Evolutionary conservation across 1,140 invertebrate genomes (phyloP), one percentile per base, ranked within the genome.

Genomic region (Brachionus koreanus): DNA sequence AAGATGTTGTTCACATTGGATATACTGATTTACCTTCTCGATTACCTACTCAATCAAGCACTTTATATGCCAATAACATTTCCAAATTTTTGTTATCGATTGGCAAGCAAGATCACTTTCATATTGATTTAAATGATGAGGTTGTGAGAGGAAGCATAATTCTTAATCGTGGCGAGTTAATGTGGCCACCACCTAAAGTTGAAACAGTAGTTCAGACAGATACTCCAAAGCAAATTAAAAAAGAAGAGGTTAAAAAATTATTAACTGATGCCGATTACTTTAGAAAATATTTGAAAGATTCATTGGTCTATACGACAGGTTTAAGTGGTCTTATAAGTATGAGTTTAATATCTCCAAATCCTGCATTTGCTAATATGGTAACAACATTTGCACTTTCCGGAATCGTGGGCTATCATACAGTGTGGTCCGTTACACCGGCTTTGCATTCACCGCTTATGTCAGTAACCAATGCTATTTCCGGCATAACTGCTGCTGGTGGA

Each of bases 401-500:
- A 86, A 92, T 96, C 85, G 94, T 95, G 43, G 94, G 94, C 91
- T 92, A 95, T 88, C 94, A 96, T 88, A 95, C 94, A 4, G 94
- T 96, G 23, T 96, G 94, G 94, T 93, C 93, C 61, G 94, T 96
- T 5, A 94, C 93, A 12, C 94, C 94, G 23, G 94, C 94, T 37
- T 90, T 96, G 6, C 94, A 96, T 89, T 95, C 94, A 4, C 94
- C 94, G 3, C 90, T 96, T 13, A 96, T 96, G 94, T 94, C 93
- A 2, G 94, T 96, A 0, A 96, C 94, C 1, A 96, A 96, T 88
- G 94, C 94, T 81, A 93, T 96, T 84, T 95, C 93, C 16, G 94
- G 94, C 29, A 94, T 95, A 84, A 96, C 94, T 0, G 94, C 94
- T 69, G 94, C 95, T 19, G 94, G 94, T 82, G 94, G 93, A 3